These are phyloP conservation scores for Sinocyclocheilus grahami DNA, from an alignment of 2,113 vertebrate genomes.

Conservation along the genomic window DNA sequence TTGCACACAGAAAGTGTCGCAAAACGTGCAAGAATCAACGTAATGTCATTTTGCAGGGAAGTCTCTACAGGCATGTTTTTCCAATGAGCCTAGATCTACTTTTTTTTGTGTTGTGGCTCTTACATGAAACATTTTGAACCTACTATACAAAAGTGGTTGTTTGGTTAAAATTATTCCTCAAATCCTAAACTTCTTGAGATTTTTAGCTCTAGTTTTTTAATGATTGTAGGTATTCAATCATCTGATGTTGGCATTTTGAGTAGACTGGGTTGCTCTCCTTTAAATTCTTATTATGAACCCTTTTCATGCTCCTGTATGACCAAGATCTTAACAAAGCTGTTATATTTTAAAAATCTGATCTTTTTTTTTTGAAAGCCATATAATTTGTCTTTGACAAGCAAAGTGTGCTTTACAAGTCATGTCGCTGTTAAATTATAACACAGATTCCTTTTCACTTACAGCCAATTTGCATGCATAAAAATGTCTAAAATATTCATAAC, in stretches of 20 bases:
- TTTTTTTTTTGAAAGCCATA: not conserved
- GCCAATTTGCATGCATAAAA: slow-evolving; percentile 19
- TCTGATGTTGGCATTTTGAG: not conserved
- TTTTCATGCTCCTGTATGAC: not conserved
- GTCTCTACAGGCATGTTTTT: not conserved
- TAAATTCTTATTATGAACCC: not conserved
- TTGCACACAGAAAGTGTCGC: not conserved
- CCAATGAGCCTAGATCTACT: not conserved
- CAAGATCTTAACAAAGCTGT: not conserved
- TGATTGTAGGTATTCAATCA: not conserved
- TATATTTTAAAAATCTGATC: not conserved
- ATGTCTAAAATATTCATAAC: slow-evolving; percentile 28
- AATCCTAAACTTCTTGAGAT: not conserved
- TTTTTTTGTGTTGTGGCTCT: not conserved
- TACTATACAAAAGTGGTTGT: not conserved
- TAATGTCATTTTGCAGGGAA: not conserved
- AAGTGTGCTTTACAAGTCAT: slow-evolving; percentile 10
- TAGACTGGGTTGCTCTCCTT: not conserved
- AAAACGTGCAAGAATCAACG: not conserved
- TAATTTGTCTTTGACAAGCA: slow-evolving; percentile 11
- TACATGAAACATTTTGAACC: not conserved
- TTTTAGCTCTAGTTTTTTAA: not conserved
- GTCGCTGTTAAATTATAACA: slow-evolving; percentile 17
- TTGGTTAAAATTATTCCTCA: not conserved
- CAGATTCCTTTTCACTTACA: not conserved